Conservation (phyloP, 2,797 vertebrate genomes). For the Neoniphon sammara region DNA sequence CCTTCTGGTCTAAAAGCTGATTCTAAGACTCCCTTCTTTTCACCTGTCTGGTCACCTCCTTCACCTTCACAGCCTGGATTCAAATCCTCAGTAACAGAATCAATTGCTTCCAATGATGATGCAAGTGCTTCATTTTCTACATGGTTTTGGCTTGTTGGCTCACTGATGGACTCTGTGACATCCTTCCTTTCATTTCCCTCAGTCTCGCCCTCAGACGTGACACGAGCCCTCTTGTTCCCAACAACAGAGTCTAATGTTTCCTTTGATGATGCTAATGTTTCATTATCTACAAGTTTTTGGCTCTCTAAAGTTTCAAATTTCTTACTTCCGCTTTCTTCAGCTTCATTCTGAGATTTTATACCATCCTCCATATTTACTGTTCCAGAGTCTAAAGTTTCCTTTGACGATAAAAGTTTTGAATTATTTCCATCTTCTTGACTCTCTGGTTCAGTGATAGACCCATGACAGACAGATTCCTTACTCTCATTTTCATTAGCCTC, state of each 20-base stretch:
- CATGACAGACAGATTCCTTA: conserved; percentile 21
- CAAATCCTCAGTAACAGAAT: conserved; percentile 24
- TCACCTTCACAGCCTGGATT: conserved; percentile 26
- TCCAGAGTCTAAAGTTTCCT: conserved; percentile 26
- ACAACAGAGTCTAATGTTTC: conserved; percentile 26
- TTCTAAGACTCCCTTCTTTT: conserved; percentile 7
- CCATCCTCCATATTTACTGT: not conserved
- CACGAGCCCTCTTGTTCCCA: not conserved
- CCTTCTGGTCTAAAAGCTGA: conserved; percentile 19
- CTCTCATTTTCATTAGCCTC: conserved; percentile 44
- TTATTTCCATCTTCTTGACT: conserved; percentile 32
- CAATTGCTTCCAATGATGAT: conserved; percentile 31
- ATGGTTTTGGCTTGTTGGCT: conserved; percentile 26
- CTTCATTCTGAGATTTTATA: conserved; percentile 19
- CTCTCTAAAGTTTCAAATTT: conserved; percentile 40
- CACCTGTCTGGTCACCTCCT: conserved; percentile 4
- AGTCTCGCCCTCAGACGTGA: conserved; percentile 19
- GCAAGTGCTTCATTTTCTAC: conserved; percentile 33
- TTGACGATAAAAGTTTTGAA: conserved; percentile 27
- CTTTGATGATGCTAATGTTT: conserved; percentile 30
- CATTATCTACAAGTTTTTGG: conserved; percentile 23
- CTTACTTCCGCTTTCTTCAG: conserved; percentile 33
- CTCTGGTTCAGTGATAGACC: conserved; percentile 34
- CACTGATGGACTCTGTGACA: conserved; percentile 8
- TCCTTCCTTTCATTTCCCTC: conserved; percentile 28